Conservation (phyloP, 2,797 vertebrate genomes). For the Crenuchus spilurus region DNA sequence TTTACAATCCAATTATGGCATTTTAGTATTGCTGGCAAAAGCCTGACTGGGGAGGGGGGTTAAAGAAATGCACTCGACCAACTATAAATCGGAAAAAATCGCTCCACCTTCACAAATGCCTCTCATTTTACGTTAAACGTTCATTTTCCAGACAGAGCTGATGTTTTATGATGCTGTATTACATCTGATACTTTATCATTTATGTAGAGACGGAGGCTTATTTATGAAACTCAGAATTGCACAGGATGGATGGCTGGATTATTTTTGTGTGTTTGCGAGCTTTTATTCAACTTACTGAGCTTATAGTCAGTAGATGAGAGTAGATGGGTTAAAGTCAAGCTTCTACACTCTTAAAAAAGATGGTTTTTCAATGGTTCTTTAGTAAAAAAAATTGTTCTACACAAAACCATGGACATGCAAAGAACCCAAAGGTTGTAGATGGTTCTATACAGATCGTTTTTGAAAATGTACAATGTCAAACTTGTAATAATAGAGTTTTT, state of each 20-base stretch:
- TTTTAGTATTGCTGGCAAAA: slow-evolving; percentile 67
- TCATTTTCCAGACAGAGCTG: slow-evolving; percentile 20
- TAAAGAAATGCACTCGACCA: slow-evolving; percentile 60
- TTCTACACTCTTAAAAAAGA: too few species aligned
- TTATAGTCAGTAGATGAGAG: background rate
- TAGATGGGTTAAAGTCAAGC: background rate
- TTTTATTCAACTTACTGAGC: too few species aligned
- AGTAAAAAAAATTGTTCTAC: too few species aligned
- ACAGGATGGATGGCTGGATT: background rate
- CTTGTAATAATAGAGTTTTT: too few species aligned
- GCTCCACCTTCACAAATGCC: slow-evolving; percentile 45
- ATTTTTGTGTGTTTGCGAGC: background rate
- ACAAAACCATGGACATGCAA: too few species aligned
- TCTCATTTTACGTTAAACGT: slow-evolving; percentile 46
- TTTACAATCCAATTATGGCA: slow-evolving; percentile 72
- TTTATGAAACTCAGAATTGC: slow-evolving; percentile 25
- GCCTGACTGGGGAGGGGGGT: slow-evolving; percentile 55
- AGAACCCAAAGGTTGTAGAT: too few species aligned
- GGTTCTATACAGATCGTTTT: too few species aligned
- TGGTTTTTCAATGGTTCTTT: too few species aligned
- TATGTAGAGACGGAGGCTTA: slow-evolving; percentile 29
- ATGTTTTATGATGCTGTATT: slow-evolving; percentile 30
- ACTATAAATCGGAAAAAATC: slow-evolving; percentile 62
- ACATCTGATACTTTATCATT: slow-evolving; percentile 31
- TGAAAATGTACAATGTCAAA: too few species aligned